phyloP scores from a whole-genome alignment of 2,113 vertebrate genomes.

The Entosphenus tridentatus region DNA sequence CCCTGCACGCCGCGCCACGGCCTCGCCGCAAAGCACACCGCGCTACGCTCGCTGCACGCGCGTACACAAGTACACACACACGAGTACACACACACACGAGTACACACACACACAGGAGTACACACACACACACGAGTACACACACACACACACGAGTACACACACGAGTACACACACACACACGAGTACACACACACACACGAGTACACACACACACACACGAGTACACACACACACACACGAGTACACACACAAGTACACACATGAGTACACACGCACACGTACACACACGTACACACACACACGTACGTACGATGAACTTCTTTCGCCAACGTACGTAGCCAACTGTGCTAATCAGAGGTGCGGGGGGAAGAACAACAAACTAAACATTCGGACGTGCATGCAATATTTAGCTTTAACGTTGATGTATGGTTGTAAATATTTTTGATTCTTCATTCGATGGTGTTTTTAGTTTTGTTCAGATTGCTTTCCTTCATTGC shows the following conservation, averaged over 20 bases:
- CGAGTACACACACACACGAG: background rate
- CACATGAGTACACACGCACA: background rate
- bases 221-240: background rate
- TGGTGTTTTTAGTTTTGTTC: too few species aligned
- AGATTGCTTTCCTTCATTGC: too few species aligned
- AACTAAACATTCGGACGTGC: too few species aligned
- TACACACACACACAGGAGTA: background rate
- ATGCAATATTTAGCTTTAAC: too few species aligned
- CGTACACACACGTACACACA: background rate
- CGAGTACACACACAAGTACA: background rate
- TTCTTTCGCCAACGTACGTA: background rate
- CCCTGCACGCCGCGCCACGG: conserved; percentile 78
- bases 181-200: background rate
- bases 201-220: background rate
- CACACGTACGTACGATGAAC: background rate
- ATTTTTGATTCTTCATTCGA: too few species aligned
- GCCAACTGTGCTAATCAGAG: too few species aligned
- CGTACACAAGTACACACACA: background rate
- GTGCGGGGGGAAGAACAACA: too few species aligned
- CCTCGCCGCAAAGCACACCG: conserved; percentile 41
- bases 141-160: background rate
- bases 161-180: background rate
- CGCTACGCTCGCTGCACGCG: background rate
- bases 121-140: background rate
- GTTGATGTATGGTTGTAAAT: too few species aligned